Base-by-base conservation (phyloP, 2,888 invertebrate species). In the Ormyrus pomaceus region DNA sequence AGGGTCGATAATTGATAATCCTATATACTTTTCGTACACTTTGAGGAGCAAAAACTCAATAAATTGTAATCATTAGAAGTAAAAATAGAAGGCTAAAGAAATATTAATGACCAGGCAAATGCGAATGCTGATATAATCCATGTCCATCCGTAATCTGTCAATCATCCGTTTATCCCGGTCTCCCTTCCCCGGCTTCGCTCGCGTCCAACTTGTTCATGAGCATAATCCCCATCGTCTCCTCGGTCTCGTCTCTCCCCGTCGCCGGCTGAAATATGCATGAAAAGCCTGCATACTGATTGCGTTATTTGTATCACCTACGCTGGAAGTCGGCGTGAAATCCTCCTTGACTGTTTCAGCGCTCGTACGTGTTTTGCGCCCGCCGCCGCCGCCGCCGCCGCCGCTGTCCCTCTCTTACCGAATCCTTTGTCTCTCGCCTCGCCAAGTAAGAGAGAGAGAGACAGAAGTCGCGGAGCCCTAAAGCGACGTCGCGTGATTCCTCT, bases 271-370 rank as follows among this genome's bases (percentile, higher is more conserved):
- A 89, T 89, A 89, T 90, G 87, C 89, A 88, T 90, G 88, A 89
- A 87, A 87, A 85, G 84, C 84, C 84, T 87, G 89, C 89, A 89
- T 89, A 90, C 88, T 89, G 88, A 90, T 90, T 89, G 87, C 86
- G 87, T 87, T 89, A 88, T 89, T 90, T 89, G 89, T 90, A 89
- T 88, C 88, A 87, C 85, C 87, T 86, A 85, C 82, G 50, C 51
- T 10, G n/a, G 13, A 82, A 86, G 80, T 84, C 83, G 83, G 82
- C 82, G 82, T 83, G 82, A 84, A 83, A 84, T 84, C 82, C 78
- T 66, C 80, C 79, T 80, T 56, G 71, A 77, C 82, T 75, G 79
- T 81, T 70, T 45, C 75, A 77, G 74, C 73, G 68, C 77, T 82
- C 75, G 50, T 59, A 73, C 79, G 79, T 69, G 64, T 75, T 76